Conservation (phyloP, 2,113 vertebrate species). For the Enhydra lutris region DNA sequence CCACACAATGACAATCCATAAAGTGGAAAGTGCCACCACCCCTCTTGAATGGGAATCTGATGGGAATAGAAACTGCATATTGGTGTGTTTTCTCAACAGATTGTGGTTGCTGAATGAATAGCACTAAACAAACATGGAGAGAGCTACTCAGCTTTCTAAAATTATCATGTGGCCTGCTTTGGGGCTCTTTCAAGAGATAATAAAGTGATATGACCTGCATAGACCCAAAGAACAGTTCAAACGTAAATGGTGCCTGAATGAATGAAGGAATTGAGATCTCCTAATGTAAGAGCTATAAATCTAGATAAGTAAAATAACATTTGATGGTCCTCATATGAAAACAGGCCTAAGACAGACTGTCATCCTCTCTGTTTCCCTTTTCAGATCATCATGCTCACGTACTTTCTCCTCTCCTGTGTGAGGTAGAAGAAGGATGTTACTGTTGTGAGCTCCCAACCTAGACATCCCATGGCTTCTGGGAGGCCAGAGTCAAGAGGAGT, state of each 20-base stretch:
- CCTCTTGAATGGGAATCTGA: background rate
- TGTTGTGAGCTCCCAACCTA: background rate
- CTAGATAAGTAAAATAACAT: conserved; percentile 36
- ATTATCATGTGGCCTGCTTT: background rate
- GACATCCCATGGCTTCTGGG: background rate
- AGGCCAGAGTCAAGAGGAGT: background rate
- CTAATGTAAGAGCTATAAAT: background rate
- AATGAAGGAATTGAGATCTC: background rate
- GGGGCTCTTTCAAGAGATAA: conserved; percentile 35
- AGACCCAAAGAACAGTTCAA: conserved; percentile 40
- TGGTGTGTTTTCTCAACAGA: background rate
- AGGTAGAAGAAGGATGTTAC: background rate
- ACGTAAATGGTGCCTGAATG: conserved; percentile 9
- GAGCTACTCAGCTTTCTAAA: background rate
- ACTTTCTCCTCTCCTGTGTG: background rate
- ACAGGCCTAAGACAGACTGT: background rate
- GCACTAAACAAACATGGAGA: background rate
- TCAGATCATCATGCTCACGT: background rate
- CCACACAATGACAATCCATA: background rate
- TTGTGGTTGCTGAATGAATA: background rate
- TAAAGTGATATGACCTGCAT: background rate
- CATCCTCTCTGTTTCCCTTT: background rate
- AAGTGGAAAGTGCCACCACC: background rate
- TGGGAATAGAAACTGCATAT: background rate
- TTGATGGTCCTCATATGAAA: background rate